These are phyloP conservation scores for Oryzias celebensis DNA, from an alignment of 2,113 vertebrate genomes.

Conservation along the genomic window DNA sequence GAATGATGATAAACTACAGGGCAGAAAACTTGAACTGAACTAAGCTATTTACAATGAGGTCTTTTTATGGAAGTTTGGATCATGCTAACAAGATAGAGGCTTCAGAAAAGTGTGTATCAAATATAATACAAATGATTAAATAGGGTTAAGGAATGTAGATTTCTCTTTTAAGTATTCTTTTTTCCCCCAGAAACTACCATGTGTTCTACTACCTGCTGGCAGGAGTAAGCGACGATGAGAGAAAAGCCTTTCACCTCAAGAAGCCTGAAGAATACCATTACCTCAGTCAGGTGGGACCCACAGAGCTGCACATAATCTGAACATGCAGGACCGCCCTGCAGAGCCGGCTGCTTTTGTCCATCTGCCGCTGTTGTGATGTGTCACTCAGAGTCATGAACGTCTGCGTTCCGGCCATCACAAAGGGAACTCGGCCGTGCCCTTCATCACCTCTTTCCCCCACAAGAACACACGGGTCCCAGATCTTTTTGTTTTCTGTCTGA, in stretches of 20 bases:
- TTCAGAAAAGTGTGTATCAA: too few species aligned
- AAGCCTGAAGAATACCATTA: conserved; percentile 97
- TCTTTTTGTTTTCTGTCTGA: not conserved
- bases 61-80: too few species aligned
- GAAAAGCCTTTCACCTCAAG: conserved; percentile 89
- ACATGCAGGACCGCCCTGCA: not conserved
- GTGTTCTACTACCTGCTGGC: conserved; percentile 99
- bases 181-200: conserved; percentile 91
- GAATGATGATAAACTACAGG: too few species aligned
- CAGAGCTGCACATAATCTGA: not conserved
- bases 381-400: not conserved
- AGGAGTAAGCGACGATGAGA: conserved; percentile 93
- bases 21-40: too few species aligned
- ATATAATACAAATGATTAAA: not conserved
- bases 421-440: conserved; percentile 50
- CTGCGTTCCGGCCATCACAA: conserved; percentile 13
- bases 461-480: not conserved
- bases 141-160: not conserved
- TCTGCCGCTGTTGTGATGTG: not conserved
- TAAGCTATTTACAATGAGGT: too few species aligned
- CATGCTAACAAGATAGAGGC: too few species aligned
- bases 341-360: not conserved
- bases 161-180: conserved; percentile 2
- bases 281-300: conserved; percentile 89
- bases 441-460: conserved; percentile 24